phyloP scores from a whole-genome alignment of 2,888 invertebrate genomes.

The Zele albiditarsus region DNA sequence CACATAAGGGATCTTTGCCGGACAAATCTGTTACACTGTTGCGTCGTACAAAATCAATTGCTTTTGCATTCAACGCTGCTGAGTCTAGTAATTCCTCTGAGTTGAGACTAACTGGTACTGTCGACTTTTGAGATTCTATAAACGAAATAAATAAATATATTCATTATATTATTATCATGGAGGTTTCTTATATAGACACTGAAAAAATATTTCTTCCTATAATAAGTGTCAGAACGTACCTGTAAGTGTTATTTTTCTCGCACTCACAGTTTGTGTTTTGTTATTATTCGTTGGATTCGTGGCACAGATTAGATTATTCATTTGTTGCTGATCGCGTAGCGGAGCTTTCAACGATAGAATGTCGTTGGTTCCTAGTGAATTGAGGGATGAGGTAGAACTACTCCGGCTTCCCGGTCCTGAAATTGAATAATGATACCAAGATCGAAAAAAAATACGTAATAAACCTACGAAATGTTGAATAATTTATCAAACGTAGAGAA shows the following conservation, averaged over 20 bases:
- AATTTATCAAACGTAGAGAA: not conserved
- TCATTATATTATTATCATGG: not conserved
- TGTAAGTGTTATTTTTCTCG: conserved; percentile 63
- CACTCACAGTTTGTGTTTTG: conserved; percentile 64
- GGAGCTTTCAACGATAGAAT: conserved; percentile 68
- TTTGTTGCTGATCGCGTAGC: conserved; percentile 69
- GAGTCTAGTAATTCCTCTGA: conserved; percentile 71
- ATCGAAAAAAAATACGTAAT: not conserved
- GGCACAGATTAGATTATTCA: conserved; percentile 68
- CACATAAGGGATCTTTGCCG: conserved; percentile 91
- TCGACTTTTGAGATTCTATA: conserved; percentile 62
- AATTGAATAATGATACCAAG: conserved; percentile 11
- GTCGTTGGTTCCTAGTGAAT: conserved; percentile 69
- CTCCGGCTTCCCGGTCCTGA: conserved; percentile 77
- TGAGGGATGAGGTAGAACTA: conserved; percentile 77
- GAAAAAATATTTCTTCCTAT: not conserved
- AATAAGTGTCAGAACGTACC: conserved; percentile 56
- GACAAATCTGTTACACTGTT: conserved; percentile 86
- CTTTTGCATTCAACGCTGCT: conserved; percentile 75
- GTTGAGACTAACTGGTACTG: conserved; percentile 61
- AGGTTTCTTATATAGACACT: not conserved
- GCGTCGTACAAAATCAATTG: conserved; percentile 81
- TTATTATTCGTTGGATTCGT: conserved; percentile 68
- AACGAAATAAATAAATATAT: conserved; percentile 40
- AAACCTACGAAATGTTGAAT: not conserved